Evolutionary conservation across 2,888 invertebrate species (phyloP).

Genomic region (Cantharis rufa): DNA sequence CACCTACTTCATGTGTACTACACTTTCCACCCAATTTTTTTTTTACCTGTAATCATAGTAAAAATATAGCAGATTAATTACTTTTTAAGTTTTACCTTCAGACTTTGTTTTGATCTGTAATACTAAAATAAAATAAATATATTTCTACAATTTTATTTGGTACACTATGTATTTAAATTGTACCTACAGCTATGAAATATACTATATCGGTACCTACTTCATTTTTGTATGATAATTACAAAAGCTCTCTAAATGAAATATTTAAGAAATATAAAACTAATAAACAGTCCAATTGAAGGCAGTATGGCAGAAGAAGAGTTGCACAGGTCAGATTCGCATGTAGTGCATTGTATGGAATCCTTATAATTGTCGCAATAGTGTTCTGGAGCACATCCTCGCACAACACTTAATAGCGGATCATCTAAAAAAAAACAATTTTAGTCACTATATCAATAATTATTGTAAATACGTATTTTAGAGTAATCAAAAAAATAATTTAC

Average conservation of each 20-base stretch:
- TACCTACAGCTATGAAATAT: not conserved
- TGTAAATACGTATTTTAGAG: too few relatives aligned
- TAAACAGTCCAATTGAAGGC: constrained; percentile 25
- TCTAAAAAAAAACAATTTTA: constrained; percentile 7
- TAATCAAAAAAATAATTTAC: too few relatives aligned
- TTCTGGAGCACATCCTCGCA: constrained; percentile 22
- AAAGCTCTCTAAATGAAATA: constrained; percentile 17
- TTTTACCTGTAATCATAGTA: too few relatives aligned
- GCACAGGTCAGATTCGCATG: constrained; percentile 8
- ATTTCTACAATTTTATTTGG: not conserved
- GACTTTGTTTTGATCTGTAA: not conserved
- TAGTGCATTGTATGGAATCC: constrained; percentile 7
- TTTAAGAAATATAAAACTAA: constrained; percentile 19
- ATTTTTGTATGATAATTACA: constrained; percentile 5
- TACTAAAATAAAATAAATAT: not conserved
- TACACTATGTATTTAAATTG: not conserved
- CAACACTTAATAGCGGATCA: constrained; percentile 11
- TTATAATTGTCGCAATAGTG: constrained; percentile 10
- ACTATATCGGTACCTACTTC: not conserved
- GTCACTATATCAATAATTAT: not conserved
- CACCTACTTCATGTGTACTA: too few relatives aligned
- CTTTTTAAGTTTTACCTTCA: not conserved
- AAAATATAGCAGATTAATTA: not conserved
- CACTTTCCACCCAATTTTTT: too few relatives aligned
- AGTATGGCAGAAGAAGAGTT: constrained; percentile 17